Evolutionary conservation across 2,113 vertebrate species (phyloP).

Genomic region (Lepisosteus oculatus): DNA sequence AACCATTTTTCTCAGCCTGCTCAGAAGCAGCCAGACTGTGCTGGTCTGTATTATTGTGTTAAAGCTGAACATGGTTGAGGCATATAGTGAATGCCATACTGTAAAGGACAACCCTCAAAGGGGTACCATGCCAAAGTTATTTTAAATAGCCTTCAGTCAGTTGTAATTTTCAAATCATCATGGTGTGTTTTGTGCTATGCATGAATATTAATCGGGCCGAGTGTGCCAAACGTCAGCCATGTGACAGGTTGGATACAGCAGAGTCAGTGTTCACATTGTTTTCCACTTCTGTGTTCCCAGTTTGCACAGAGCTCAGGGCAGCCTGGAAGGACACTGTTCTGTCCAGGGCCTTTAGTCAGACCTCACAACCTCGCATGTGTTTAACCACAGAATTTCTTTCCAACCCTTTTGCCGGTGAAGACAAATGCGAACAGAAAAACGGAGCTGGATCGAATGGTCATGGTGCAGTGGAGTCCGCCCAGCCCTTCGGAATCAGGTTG

Average conservation of each 20-base stretch:
- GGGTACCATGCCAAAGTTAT: too few relatives aligned
- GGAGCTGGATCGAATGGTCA: slow-evolving; percentile 1
- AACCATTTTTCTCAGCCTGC: too few relatives aligned
- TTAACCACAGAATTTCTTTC: slow-evolving; percentile 15
- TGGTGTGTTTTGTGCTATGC: slow-evolving; percentile 9
- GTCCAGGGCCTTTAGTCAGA: too few relatives aligned
- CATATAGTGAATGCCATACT: too few relatives aligned
- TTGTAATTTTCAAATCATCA: too few relatives aligned
- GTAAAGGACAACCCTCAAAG: too few relatives aligned
- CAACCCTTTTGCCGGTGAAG: background rate
- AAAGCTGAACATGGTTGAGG: too few relatives aligned
- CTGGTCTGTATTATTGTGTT: too few relatives aligned
- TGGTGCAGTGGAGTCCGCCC: slow-evolving; percentile 38
- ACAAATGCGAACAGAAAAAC: background rate
- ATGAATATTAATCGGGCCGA: slow-evolving; percentile 52
- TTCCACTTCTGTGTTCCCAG: slow-evolving; percentile 15
- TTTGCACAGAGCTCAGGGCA: background rate
- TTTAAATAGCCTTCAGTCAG: too few relatives aligned
- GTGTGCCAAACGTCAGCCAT: slow-evolving; percentile 25
- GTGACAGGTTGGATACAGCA: background rate
- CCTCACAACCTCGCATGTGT: slow-evolving; percentile 21
- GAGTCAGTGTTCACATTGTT: slow-evolving; percentile 14
- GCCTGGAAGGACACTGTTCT: slow-evolving; percentile 4
- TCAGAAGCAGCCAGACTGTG: too few relatives aligned
- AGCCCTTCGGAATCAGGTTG: slow-evolving; percentile 32